A percentile compares a stretch with the other conserved stretches of the same genome.
Conservation (phyloP, 2,113 vertebrate species). For the Cervus canadensis region DNA sequence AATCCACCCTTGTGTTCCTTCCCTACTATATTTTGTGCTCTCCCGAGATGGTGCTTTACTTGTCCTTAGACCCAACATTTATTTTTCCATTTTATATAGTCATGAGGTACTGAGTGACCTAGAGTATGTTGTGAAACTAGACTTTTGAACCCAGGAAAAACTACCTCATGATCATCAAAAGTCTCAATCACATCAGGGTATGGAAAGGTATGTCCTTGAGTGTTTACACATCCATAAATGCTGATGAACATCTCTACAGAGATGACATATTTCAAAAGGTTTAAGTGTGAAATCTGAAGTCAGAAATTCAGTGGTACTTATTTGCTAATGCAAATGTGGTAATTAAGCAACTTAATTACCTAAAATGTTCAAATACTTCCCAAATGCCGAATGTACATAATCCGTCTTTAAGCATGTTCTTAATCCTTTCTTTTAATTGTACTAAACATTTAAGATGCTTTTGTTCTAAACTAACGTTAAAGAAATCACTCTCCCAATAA, state of each 20-base stretch:
- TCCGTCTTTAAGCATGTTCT: not conserved
- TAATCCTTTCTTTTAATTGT: not conserved
- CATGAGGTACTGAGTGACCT: not conserved
- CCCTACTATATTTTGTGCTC: not conserved
- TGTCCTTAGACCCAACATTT: not conserved
- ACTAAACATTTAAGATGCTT: not conserved
- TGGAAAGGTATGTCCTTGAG: not conserved
- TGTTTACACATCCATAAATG: not conserved
- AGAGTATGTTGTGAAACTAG: not conserved
- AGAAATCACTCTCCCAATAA: not conserved
- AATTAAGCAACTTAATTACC: not conserved
- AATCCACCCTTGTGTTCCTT: not conserved
- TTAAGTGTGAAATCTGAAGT: constrained; percentile 1
- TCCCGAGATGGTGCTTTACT: not conserved
- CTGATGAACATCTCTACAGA: not conserved
- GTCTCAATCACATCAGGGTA: not conserved
- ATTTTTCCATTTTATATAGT: not conserved
- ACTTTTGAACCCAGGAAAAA: not conserved
- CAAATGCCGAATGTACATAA: not conserved
- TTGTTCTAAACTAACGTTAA: not conserved
- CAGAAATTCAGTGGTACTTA: not conserved
- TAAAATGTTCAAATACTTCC: not conserved
- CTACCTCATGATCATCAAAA: not conserved
- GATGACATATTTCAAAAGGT: not conserved
- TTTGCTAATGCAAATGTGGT: not conserved